A percentile compares a stretch with the other conserved stretches of the same genome.
These are phyloP conservation scores for Melanerpes formicivorus DNA, from an alignment of 2,113 vertebrate genomes.

Conservation along the genomic window DNA sequence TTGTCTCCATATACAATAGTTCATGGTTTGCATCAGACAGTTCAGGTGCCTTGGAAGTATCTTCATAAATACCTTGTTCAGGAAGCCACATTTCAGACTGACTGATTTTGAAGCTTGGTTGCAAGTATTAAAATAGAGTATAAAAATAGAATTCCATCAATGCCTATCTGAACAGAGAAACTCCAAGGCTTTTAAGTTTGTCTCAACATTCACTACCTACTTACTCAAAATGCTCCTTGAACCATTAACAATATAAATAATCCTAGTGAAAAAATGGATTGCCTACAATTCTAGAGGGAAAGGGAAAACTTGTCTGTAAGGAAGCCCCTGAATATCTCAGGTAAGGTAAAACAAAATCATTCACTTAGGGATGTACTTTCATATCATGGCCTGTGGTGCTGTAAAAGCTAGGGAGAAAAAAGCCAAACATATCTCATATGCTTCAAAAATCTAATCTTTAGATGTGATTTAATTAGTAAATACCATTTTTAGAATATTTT, in stretches of 20 bases:
- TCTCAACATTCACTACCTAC: background rate
- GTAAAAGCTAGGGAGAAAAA: background rate
- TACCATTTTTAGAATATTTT: background rate
- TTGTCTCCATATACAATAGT: background rate
- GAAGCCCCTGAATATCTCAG: background rate
- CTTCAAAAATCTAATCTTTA: background rate
- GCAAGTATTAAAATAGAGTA: background rate
- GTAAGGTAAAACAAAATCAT: background rate
- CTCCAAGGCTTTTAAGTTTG: slow-evolving; percentile 7
- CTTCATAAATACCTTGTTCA: background rate
- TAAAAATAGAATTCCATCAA: background rate
- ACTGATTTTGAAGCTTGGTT: background rate
- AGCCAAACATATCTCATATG: background rate
- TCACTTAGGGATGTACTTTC: background rate
- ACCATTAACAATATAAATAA: slow-evolving; percentile 20
- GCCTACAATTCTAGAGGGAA: background rate
- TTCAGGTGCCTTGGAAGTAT: background rate
- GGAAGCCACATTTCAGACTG: background rate
- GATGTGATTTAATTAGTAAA: background rate
- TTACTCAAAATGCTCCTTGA: slow-evolving; percentile 39
- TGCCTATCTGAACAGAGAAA: background rate
- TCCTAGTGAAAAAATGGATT: slow-evolving; percentile 1
- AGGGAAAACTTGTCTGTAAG: background rate
- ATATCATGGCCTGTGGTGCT: background rate
- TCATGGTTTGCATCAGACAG: background rate